A percentile compares a stretch with the other conserved stretches of the same genome.
These are phyloP conservation scores for Zeuzera pyrina DNA, from an alignment of 2,888 invertebrate genomes.

Conservation along the genomic window DNA sequence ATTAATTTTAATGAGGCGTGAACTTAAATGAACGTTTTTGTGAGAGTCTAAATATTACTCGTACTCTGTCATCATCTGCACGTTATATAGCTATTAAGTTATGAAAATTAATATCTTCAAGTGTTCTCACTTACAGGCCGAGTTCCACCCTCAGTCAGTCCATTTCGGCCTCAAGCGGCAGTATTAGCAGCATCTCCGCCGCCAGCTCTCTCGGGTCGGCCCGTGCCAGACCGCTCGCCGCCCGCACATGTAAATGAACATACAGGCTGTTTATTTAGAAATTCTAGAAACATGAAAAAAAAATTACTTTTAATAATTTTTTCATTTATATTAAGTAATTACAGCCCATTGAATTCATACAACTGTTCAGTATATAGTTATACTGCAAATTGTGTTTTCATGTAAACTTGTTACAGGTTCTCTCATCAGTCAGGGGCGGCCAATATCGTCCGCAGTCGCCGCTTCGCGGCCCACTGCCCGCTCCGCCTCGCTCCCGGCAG, in stretches of 20 bases:
- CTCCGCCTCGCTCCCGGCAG: constrained; percentile 63
- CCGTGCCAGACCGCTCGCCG: constrained; percentile 77
- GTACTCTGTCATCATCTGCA: too few relatives aligned
- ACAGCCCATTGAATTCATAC: background rate
- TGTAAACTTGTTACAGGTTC: constrained; percentile 59
- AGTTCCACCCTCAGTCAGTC: constrained; percentile 88
- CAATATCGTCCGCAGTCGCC: constrained; percentile 81
- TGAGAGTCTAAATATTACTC: too few relatives aligned
- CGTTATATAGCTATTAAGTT: too few relatives aligned
- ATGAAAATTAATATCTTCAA: too few relatives aligned
- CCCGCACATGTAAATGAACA: constrained; percentile 75
- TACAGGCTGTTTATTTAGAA: background rate
- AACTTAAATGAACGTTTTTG: too few relatives aligned
- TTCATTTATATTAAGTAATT: background rate
- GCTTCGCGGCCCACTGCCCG: constrained; percentile 74
- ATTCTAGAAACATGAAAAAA: background rate
- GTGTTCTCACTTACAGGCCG: too few relatives aligned
- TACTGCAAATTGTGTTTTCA: constrained; percentile 1
- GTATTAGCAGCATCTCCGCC: constrained; percentile 73
- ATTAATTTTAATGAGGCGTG: too few relatives aligned
- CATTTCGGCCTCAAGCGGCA: constrained; percentile 74
- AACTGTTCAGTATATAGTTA: background rate
- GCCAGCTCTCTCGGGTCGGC: constrained; percentile 72
- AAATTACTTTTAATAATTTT: background rate
- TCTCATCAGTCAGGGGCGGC: constrained; percentile 81